Base-by-base conservation (phyloP, 2,888 invertebrate genomes). In the Patella depressa region DNA sequence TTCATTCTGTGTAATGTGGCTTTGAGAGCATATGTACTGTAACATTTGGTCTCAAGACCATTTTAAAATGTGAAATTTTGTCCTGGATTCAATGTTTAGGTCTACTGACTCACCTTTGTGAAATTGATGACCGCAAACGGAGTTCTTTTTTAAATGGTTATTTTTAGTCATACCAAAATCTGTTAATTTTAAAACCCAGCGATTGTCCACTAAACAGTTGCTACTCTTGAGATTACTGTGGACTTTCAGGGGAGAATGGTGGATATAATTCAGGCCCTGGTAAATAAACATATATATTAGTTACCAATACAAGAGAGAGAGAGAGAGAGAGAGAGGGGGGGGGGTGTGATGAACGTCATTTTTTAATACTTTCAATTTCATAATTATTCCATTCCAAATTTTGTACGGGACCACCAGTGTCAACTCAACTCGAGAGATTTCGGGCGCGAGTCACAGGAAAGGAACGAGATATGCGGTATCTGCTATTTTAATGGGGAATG, bases 151-250 rank as follows among this genome's bases (percentile, higher is more conserved):
- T 15, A 11, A 17, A 9, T n/a, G 15, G 14, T 34, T 34, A 3
- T 55, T 19, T 24, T 76, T 17, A 14, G 65, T 72, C 24, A 96
- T 92, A 5, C 96, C 97, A 91, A 96, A 97, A 89, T 96, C 96
- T 0, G 95, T 93, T n/a, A 97, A 95, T 80, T 91, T 95, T 71
- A 96, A 93, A 17, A 96, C 96, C 96, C 96, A 96, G 81, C 96
- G 93, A 80, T 95, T 95, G 91, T 97, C 96, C 11, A 97, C 95
- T 45, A 96, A 92, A 88, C 96, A 97, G 90, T 96, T 96, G 86
- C 95, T 95, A 0, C 96, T 96, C 29, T 95, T 94, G 69, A 97
- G 92, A 89, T 96, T 96, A 4, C 96, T 96, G 88, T 96, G 96
- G 0, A 95, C 78, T 76, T 78, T 79, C 7, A 85, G 70, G 17